These are phyloP conservation scores for Isurus oxyrinchus DNA, from an alignment of 2,113 vertebrate genomes.

Conservation along the genomic window DNA sequence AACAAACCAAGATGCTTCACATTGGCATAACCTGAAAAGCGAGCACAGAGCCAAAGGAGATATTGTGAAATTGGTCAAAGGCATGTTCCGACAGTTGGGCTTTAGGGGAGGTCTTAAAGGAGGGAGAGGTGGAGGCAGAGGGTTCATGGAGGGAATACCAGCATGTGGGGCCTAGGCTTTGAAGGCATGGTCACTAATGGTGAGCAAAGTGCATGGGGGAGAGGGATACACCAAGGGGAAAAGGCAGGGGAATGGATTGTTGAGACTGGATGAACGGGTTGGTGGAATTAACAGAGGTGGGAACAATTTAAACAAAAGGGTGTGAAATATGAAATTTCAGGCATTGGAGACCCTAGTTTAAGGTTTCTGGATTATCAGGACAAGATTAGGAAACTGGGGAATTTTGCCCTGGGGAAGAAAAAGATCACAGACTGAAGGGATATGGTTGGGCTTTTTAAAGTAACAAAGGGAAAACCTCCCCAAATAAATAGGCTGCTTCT, in stretches of 20 bases:
- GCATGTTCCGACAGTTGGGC: not conserved
- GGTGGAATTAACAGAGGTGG: not conserved
- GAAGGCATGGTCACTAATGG: not conserved
- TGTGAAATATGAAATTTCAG: not conserved
- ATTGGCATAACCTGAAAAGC: not conserved
- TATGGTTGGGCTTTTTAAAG: not conserved
- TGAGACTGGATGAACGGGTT: not conserved
- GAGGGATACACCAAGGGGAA: not conserved
- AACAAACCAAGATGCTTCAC: not conserved
- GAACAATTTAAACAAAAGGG: not conserved
- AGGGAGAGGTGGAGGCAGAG: not conserved
- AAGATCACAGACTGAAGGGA: not conserved
- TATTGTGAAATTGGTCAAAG: not conserved
- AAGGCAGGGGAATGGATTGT: not conserved
- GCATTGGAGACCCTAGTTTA: not conserved
- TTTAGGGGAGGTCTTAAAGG: not conserved
- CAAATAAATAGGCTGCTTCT: not conserved
- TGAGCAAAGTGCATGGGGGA: not conserved
- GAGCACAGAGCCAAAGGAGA: not conserved
- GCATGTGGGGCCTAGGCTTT: no score
- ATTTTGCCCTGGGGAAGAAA: not conserved
- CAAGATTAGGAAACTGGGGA: not conserved
- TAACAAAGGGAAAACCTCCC: not conserved
- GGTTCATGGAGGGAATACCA: not conserved
- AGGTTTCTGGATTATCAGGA: not conserved